phyloP scores from a whole-genome alignment of 2,113 vertebrate genomes.

The Ictidomys tridecemlineatus region DNA sequence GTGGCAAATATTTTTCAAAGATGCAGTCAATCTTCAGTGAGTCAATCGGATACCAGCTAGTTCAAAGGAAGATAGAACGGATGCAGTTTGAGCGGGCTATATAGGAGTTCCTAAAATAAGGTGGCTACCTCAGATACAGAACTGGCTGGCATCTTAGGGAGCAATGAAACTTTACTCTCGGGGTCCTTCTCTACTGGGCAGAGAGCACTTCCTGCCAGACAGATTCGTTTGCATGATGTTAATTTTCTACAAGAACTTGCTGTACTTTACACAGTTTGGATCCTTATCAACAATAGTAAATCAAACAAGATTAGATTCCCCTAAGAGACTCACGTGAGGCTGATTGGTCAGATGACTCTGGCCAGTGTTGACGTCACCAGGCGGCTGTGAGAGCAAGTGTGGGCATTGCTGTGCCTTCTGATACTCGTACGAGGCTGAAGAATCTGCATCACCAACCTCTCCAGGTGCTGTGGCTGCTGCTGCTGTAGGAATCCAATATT shows the following conservation, averaged over 20 bases:
- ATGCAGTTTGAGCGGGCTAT: too few relatives aligned
- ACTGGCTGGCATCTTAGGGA: rapidly evolving
- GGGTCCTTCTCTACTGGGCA: rapidly evolving
- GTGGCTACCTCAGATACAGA: rapidly evolving
- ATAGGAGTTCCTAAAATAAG: rapidly evolving
- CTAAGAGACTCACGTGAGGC: rapidly evolving
- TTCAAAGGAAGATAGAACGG: too few relatives aligned
- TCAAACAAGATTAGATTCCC: rapidly evolving
- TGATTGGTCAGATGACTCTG: rapidly evolving
- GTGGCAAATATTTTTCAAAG: background rate
- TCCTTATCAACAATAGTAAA: background rate
- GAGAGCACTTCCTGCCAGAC: rapidly evolving
- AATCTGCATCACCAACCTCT: background rate
- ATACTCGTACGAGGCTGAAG: rapidly evolving
- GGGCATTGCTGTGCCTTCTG: too few relatives aligned
- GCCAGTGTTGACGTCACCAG: rapidly evolving
- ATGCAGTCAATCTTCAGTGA: background rate
- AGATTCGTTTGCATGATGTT: too few relatives aligned
- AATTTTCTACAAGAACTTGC: rapidly evolving
- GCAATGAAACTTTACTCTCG: rapidly evolving
- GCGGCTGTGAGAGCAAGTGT: too few relatives aligned
- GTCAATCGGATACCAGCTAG: background rate
- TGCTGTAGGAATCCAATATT: too few relatives aligned
- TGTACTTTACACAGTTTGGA: too few relatives aligned
- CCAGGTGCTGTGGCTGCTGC: rapidly evolving